Evolutionary conservation across 2,797 vertebrate genomes (phyloP).

Genomic region (Alosa sapidissima): DNA sequence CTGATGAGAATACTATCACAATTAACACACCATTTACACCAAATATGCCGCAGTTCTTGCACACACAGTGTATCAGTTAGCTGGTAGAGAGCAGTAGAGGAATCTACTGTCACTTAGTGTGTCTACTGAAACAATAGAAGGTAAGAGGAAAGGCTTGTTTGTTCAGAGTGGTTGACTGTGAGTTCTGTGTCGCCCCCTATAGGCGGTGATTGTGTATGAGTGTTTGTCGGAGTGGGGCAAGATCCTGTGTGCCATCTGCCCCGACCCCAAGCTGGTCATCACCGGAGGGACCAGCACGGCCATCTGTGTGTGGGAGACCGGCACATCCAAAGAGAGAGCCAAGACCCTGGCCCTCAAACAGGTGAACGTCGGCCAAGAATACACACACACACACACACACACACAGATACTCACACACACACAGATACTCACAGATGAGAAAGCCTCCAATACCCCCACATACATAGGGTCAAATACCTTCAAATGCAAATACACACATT

Average conservation of each 20-base stretch:
- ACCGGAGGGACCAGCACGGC: conserved; percentile 92
- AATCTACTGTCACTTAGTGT: neutral
- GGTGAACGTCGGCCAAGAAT: conserved; percentile 69
- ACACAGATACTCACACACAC: neutral
- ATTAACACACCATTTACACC: neutral
- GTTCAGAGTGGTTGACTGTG: neutral
- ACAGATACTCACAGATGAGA: neutral
- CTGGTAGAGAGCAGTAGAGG: neutral
- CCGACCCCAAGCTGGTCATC: conserved; percentile 91
- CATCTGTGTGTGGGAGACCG: conserved; percentile 96
- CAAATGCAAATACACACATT: neutral
- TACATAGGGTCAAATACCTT: neutral
- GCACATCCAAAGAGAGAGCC: conserved; percentile 90
- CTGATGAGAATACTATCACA: no score
- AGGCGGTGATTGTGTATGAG: conserved; percentile 93
- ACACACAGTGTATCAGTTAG: neutral
- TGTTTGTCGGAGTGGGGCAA: conserved; percentile 97
- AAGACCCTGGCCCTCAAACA: conserved; percentile 92
- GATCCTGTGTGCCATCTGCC: conserved; percentile 93
- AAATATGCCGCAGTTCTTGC: neutral
- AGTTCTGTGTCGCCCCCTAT: conserved; percentile 36
- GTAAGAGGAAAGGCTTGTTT: no score
- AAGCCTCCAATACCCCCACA: no score
- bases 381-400: neutral
- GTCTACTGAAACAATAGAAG: neutral